A percentile compares a stretch with the other conserved stretches of the same genome.
These are phyloP conservation scores for Pipra filicauda DNA, from an alignment of 2,113 vertebrate species.

Conservation along the genomic window DNA sequence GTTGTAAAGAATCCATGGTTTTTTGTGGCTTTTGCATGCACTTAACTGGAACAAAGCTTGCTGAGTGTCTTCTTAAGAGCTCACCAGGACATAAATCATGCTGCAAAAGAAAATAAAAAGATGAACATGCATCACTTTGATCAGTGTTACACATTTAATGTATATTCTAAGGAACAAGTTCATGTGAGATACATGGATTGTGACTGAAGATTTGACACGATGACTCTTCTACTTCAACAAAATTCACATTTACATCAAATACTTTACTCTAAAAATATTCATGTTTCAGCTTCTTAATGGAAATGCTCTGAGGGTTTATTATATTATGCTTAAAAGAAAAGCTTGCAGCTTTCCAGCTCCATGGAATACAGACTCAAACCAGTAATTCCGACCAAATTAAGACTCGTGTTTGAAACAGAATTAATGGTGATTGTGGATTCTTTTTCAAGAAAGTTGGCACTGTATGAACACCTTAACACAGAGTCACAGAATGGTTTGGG, in stretches of 20 bases:
- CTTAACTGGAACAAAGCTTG: slow-evolving; percentile 71
- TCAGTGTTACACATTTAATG: fast-evolving
- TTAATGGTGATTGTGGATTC: neutral
- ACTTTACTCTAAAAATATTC: neutral
- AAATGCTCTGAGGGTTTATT: neutral
- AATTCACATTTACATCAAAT: neutral
- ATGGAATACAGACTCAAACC: neutral
- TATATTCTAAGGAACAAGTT: neutral
- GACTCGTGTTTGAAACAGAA: neutral
- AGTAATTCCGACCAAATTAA: neutral
- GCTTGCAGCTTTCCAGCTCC: neutral
- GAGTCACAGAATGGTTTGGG: neutral
- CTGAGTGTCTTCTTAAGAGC: slow-evolving; percentile 83
- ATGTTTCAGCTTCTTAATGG: neutral
- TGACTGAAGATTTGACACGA: neutral
- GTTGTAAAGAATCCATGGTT: slow-evolving; percentile 63
- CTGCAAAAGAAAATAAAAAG: slow-evolving; percentile 73
- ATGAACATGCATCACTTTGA: neutral
- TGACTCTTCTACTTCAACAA: neutral
- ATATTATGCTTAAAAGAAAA: neutral
- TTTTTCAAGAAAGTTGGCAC: neutral
- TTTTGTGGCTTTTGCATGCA: slow-evolving; percentile 79
- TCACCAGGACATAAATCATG: slow-evolving; percentile 99
- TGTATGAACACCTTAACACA: neutral
- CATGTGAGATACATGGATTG: fast-evolving